Percentiles rank a stretch among this genome's conserved stretches.
These are phyloP conservation scores for Mnemiopsis leidyi DNA, from an alignment of 37 sponge, comb jelly and placozoan genomes.

Conservation along the genomic window DNA sequence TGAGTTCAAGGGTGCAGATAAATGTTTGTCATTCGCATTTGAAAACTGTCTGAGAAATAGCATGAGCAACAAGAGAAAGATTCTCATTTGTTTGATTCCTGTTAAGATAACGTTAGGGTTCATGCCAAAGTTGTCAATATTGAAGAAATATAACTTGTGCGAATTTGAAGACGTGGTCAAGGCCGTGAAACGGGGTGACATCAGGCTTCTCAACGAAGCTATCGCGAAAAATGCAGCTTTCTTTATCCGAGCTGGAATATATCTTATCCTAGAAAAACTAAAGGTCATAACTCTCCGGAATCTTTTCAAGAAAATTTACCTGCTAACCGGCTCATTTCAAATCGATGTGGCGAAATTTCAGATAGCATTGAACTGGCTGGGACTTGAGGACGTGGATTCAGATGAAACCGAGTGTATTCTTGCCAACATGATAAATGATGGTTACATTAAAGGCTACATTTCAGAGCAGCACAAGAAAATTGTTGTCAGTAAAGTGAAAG, in stretches of 20 bases:
- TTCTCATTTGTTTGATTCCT: conserved; percentile 88
- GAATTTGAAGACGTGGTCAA: conserved; percentile 42
- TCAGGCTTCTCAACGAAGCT: conserved; percentile 31
- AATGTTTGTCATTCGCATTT: conserved; percentile 85
- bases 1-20: conserved; percentile 86
- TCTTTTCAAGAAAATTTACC: conserved; percentile 96
- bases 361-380: conserved; percentile 4
- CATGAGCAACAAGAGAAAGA: conserved; percentile 74
- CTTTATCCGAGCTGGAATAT: conserved; percentile 86
- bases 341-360: conserved; percentile 59
- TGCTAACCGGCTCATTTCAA: conserved; percentile 53
- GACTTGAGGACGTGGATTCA: conserved; percentile 74
- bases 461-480: conserved; percentile 95
- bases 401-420: conserved; percentile 94
- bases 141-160: conserved; percentile 46
- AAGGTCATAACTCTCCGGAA: conserved; percentile 86
- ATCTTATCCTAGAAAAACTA: conserved; percentile 89
- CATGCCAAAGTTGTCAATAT: conserved; percentile 34
- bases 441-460: conserved; percentile 88
- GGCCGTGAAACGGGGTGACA: conserved; percentile 1
- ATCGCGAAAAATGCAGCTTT: conserved; percentile 67
- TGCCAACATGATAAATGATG: conserved; percentile 93
- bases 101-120: conserved; percentile 81
- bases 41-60: conserved; percentile 70
- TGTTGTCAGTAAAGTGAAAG: conserved; percentile 93